Percentiles rank a stretch among this genome's conserved stretches.
Evolutionary conservation across 2,113 vertebrate species (phyloP).

Genomic region (Marmota flaviventris): DNA sequence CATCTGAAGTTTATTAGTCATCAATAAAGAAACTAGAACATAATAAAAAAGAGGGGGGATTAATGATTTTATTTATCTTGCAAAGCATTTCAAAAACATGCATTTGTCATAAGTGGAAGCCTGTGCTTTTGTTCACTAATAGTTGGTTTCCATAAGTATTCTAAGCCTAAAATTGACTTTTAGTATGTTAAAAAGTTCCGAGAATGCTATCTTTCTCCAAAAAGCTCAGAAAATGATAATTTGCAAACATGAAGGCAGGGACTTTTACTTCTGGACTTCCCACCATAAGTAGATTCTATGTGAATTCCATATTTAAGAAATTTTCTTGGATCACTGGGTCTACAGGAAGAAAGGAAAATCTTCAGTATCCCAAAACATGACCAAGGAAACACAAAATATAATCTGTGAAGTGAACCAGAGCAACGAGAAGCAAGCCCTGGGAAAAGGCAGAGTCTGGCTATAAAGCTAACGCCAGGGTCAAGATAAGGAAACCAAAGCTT

Average conservation of each 20-base stretch:
- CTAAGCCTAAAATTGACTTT: constrained; percentile 48
- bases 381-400: constrained; percentile 20
- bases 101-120: not conserved
- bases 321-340: constrained; percentile 12
- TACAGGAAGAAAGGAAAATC: constrained; percentile 14
- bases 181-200: not conserved
- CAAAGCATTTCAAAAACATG: constrained; percentile 43
- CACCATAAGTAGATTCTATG: not conserved
- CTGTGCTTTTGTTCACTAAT: constrained; percentile 27
- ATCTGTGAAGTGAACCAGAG: not conserved
- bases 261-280: not conserved
- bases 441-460: not conserved
- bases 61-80: constrained; percentile 59
- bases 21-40: constrained; percentile 28
- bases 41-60: constrained; percentile 7
- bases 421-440: not conserved
- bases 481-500: not conserved
- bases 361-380: not conserved
- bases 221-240: constrained; percentile 37
- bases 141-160: not conserved
- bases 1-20: constrained; percentile 52
- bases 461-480: not conserved
- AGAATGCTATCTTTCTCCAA: constrained; percentile 22
- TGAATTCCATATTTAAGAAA: constrained; percentile 14
- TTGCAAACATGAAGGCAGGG: not conserved